Percentiles rank a stretch among this genome's conserved stretches.
Evolutionary conservation across 2,888 invertebrate species (phyloP).

Genomic region (Cheilosia urbana): DNA sequence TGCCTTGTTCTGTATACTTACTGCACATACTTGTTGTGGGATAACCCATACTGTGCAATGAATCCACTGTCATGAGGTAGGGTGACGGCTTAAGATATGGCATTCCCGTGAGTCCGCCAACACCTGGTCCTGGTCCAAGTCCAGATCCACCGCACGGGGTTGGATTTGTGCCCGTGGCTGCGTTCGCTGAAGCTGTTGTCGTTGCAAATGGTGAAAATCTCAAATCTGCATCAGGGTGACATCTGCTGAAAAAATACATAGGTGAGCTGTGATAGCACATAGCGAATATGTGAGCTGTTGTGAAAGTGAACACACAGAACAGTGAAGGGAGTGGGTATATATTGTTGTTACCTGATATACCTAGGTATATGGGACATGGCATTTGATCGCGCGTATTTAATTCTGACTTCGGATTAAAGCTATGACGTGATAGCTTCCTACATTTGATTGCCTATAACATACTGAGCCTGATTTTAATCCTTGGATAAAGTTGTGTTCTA

Average conservation of each 20-base stretch:
- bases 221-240: slow-evolving; percentile 86
- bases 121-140: slow-evolving; percentile 82
- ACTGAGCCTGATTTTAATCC: slow-evolving; percentile 19
- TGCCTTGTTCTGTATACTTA: slow-evolving; percentile 63
- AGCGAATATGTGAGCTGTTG: neutral
- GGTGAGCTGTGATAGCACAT: too few relatives aligned
- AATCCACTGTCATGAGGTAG: slow-evolving; percentile 87
- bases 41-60: slow-evolving; percentile 88
- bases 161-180: slow-evolving; percentile 74
- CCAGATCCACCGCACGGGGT: slow-evolving; percentile 77
- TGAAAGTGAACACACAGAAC: neutral
- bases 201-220: slow-evolving; percentile 86
- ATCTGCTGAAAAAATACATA: slow-evolving; percentile 82
- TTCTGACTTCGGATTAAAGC: slow-evolving; percentile 66
- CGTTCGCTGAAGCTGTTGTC: slow-evolving; percentile 70
- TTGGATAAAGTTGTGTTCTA: neutral
- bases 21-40: slow-evolving; percentile 84
- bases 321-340: too few relatives aligned
- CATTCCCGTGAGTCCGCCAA: slow-evolving; percentile 85
- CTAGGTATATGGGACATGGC: too few relatives aligned
- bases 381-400: neutral
- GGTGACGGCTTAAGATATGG: slow-evolving; percentile 86
- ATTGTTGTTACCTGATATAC: neutral
- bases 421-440: slow-evolving; percentile 39
- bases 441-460: slow-evolving; percentile 23